phyloP scores from a whole-genome alignment of 2,797 vertebrate genomes.

The Danio albolineatus region DNA sequence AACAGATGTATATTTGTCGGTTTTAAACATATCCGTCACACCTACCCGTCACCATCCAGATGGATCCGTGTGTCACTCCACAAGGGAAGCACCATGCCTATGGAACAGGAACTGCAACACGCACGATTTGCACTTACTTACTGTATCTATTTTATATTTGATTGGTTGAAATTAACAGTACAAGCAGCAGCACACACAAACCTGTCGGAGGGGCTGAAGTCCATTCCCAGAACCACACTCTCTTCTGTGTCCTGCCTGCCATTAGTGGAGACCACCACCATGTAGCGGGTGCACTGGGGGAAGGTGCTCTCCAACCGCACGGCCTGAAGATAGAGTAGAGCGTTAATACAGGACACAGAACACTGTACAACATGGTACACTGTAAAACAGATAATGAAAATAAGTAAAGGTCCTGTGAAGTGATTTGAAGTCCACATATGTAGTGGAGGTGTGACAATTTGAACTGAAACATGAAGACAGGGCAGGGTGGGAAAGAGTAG shows the following conservation, averaged over 20 bases:
- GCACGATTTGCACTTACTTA: conserved; percentile 41
- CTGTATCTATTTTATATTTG: not conserved
- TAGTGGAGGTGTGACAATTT: too few species aligned
- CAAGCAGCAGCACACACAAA: conserved; percentile 63
- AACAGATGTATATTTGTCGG: not conserved
- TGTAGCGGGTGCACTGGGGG: conserved; percentile 94
- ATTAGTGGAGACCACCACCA: conserved; percentile 97
- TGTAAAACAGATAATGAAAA: too few species aligned
- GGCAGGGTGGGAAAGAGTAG: too few species aligned
- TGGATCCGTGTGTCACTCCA: conserved; percentile 98
- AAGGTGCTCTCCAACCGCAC: conserved; percentile 94
- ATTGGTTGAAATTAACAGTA: not conserved
- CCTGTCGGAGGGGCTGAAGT: conserved; percentile 94
- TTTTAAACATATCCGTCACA: conserved; percentile 13
- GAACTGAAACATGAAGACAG: too few species aligned
- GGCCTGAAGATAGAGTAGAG: conserved; percentile 77
- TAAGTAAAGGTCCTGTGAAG: too few species aligned
- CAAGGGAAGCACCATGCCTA: conserved; percentile 95
- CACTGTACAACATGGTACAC: too few species aligned
- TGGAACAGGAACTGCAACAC: conserved; percentile 66
- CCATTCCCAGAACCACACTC: conserved; percentile 95
- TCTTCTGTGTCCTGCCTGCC: conserved; percentile 97
- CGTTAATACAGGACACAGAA: not conserved
- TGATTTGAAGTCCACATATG: too few species aligned
- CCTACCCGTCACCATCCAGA: conserved; percentile 98